phyloP scores from a whole-genome alignment of 2,797 vertebrate species.

The Falco naumanni region DNA sequence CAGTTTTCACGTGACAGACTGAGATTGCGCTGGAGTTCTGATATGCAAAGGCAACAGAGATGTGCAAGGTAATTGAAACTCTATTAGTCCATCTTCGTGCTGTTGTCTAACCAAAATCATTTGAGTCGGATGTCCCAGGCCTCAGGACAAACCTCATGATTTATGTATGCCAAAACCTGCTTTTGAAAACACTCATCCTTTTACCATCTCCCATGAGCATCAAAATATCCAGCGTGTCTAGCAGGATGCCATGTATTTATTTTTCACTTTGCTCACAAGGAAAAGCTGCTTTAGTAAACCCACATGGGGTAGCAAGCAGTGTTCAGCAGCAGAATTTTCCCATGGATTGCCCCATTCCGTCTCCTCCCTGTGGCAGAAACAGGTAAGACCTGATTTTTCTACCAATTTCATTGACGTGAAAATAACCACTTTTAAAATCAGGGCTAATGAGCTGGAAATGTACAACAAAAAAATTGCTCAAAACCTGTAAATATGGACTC shows the following conservation, averaged over 20 bases:
- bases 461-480: constrained; percentile 29
- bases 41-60: not conserved
- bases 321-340: constrained; percentile 16
- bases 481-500: not conserved
- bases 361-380: constrained; percentile 18
- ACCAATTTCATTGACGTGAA: constrained; percentile 35
- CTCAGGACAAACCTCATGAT: constrained; percentile 7
- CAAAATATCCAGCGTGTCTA: not conserved
- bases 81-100: not conserved
- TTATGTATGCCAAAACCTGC: constrained; percentile 39
- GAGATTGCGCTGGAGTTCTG: not conserved
- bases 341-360: not conserved
- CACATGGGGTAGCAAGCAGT: not conserved
- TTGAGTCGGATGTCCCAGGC: not conserved
- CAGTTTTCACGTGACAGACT: not conserved
- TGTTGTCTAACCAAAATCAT: not conserved
- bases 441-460: constrained; percentile 53
- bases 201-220: constrained; percentile 12
- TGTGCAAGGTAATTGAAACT: not conserved
- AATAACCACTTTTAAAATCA: constrained; percentile 47
- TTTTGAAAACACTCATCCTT: constrained; percentile 20
- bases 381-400: constrained; percentile 31
- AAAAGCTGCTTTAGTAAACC: constrained; percentile 36
- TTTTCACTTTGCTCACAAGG: not conserved
- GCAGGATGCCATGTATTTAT: not conserved